Evolutionary conservation across 1,140 invertebrate species (phyloP).

Genomic region (Ceratosolen solmsi): DNA sequence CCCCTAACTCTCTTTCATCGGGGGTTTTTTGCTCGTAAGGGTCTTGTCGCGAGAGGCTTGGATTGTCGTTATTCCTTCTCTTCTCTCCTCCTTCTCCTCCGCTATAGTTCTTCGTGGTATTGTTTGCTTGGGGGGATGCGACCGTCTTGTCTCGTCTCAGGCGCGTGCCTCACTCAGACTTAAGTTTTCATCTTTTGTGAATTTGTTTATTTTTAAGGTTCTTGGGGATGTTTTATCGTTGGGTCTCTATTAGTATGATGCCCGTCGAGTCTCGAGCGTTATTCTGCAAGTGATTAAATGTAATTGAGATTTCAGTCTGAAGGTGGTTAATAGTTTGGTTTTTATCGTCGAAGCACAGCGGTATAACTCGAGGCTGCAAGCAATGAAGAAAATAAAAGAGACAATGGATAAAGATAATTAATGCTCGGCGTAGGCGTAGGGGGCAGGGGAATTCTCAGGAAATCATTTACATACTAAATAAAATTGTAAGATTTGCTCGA

Average conservation of each 20-base stretch:
- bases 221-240: neutral
- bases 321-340: neutral
- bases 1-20: neutral
- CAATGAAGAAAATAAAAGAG: neutral
- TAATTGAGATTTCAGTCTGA: neutral
- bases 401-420: neutral
- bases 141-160: neutral
- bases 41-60: neutral
- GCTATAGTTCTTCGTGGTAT: neutral
- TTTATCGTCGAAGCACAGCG: neutral
- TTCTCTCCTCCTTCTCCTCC: slow-evolving; percentile 6
- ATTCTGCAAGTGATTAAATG: neutral
- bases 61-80: slow-evolving; percentile 36
- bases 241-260: neutral
- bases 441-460: too few species aligned
- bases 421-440: too few species aligned
- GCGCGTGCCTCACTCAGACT: neutral
- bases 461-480: neutral
- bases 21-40: neutral
- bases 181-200: neutral
- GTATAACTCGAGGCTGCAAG: neutral
- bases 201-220: neutral
- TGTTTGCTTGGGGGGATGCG: slow-evolving; percentile 14
- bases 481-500: neutral
- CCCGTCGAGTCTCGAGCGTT: neutral